Evolutionary conservation across 2,797 vertebrate species (phyloP), one percentile per base, ranked within the genome.

Genomic region (Tarsius wallacei): DNA sequence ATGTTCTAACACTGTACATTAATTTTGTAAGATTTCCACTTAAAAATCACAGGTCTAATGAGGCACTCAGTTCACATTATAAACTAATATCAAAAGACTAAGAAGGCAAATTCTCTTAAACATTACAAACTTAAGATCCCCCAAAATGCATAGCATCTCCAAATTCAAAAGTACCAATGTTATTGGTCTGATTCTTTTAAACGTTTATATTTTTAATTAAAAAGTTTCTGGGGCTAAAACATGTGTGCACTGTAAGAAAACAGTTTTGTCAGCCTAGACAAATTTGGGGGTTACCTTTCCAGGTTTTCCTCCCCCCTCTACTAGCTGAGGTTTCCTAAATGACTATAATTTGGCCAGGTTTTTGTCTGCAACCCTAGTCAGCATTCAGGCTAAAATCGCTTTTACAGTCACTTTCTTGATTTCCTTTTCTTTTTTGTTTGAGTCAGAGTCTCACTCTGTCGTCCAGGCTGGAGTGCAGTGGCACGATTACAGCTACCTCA

Each of bases 11-110:
- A n/a, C 36, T 71, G 3, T 28, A 47, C 77, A 49, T 76, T 73
- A 90, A 94, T 95, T 94, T 91, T 82, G 16, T 61, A 96, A 90
- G 85, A 76, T 89, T 90, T 91, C 57, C 59, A 80, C 12, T 74
- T 64, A 83, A 70, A 42, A 22, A 87, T 59, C 68, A 76, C 73
- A 68, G 61, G 33, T 31, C 36, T 82, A 81, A 89, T 53, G 17
- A 86, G 51, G 71, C 61, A 77, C 24, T 96, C 61, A 49, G 47
- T 63, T 86, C 74, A 82, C 42, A 70, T 91, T 85, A 93, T 87
- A 82, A 94, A 71, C 28, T 84, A 57, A 53, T 70, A 61, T 57
- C 53, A 73, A 2, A 71, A 84, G 36, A 80, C 24, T 55, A 26
- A 88, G 49, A 87, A 71, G 15, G 28, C 3, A 93, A 49, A 53